Conservation (phyloP, 2,888 invertebrate species). For the Drosophila nr. perissopoda region DNA sequence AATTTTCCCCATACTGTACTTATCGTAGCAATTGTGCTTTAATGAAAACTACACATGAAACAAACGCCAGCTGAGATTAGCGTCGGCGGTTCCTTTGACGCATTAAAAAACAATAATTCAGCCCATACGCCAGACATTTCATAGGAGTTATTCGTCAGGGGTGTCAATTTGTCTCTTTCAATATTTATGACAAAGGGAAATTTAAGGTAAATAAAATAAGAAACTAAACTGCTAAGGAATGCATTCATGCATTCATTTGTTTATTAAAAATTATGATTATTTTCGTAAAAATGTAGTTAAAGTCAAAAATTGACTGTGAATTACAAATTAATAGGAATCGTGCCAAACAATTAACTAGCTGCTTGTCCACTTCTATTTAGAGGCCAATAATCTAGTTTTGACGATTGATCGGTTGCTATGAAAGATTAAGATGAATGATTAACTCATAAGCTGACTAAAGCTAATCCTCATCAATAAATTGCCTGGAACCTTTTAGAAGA, state of each 20-base stretch:
- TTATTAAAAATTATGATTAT: slow-evolving; percentile 7
- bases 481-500: slow-evolving; percentile 9
- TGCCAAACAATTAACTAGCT: slow-evolving; percentile 6
- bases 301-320: slow-evolving; percentile 14
- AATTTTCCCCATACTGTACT: slow-evolving; percentile 6
- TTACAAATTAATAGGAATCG: slow-evolving; percentile 30
- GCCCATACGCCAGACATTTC: slow-evolving; percentile 17
- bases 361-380: slow-evolving; percentile 32
- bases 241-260: slow-evolving; percentile 9
- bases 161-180: slow-evolving; percentile 2
- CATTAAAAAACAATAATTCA: slow-evolving; percentile 30
- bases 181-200: slow-evolving; percentile 19
- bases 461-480: slow-evolving; percentile 30
- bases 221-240: slow-evolving; percentile 27
- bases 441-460: slow-evolving; percentile 32
- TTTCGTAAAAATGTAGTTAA: neutral
- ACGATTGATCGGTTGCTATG: slow-evolving; percentile 55
- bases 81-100: slow-evolving; percentile 5
- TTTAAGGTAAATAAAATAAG: slow-evolving; percentile 11
- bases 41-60: slow-evolving; percentile 3
- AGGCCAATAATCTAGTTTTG: slow-evolving; percentile 9
- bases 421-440: slow-evolving; percentile 45
- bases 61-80: slow-evolving; percentile 28
- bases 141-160: slow-evolving; percentile 17
- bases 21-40: slow-evolving; percentile 3